Evolutionary conservation across 1,140 invertebrate genomes (phyloP).

Genomic region (Pogonomyrmex barbatus): DNA sequence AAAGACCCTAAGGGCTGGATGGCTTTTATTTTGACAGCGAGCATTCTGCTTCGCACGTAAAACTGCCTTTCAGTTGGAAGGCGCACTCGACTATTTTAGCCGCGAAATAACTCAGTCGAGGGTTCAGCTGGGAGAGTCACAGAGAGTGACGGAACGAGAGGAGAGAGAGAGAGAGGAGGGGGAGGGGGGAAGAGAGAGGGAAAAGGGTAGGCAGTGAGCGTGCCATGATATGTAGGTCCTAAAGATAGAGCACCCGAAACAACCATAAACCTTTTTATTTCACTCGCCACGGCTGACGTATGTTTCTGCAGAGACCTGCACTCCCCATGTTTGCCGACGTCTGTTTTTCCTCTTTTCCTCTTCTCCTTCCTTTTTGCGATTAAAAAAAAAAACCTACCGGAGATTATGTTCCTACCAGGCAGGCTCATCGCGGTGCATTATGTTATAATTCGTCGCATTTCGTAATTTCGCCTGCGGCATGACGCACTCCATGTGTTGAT

Average conservation of each 20-base stretch:
- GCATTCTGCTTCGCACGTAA: constrained; percentile 67
- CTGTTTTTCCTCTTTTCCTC: constrained; percentile 7
- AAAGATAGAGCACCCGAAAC: constrained; percentile 82
- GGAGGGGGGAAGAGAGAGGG: background rate
- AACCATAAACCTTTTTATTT: constrained; percentile 81
- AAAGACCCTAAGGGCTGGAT: constrained; percentile 26
- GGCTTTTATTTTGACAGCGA: constrained; percentile 57
- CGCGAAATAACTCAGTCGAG: constrained; percentile 83
- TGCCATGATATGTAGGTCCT: constrained; percentile 80
- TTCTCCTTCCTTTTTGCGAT: background rate
- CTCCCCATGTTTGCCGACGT: constrained; percentile 28
- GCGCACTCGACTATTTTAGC: constrained; percentile 83
- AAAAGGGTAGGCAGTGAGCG: constrained; percentile 64
- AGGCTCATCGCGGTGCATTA: constrained; percentile 2
- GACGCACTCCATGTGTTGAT: background rate
- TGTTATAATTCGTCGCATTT: constrained; percentile 40
- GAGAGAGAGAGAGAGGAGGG: constrained; percentile 33
- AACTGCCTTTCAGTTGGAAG: constrained; percentile 73
- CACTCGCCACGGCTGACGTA: constrained; percentile 65
- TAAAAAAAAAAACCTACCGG: constrained; percentile 14
- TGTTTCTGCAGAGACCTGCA: constrained; percentile 56
- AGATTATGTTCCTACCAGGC: constrained; percentile 37
- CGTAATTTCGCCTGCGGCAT: constrained; percentile 28
- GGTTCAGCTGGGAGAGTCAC: constrained; percentile 66
- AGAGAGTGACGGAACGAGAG: constrained; percentile 43